Percentiles rank a stretch among this genome's conserved stretches.
Evolutionary conservation across 2,797 vertebrate genomes (phyloP).

Genomic region (Discoglossus pictus): DNA sequence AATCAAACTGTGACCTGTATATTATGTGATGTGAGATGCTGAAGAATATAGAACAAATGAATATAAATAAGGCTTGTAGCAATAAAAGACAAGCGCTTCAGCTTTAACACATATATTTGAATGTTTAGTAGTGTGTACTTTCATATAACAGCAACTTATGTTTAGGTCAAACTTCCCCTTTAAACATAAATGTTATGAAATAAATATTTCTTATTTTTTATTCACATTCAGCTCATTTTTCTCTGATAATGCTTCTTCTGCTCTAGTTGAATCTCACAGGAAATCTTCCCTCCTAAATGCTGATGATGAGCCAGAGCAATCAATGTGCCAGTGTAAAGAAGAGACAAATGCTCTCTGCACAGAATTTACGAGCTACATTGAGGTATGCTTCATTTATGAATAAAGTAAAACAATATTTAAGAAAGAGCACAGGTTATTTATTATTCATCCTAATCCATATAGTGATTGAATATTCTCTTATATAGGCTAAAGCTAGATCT

Average conservation of each 20-base stretch:
- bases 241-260: constrained; percentile 6
- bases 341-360: constrained; percentile 71
- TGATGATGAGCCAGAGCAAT: constrained; percentile 70
- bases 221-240: background rate
- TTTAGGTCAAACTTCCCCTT: no score
- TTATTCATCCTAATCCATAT: background rate
- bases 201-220: background rate
- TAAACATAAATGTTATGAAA: no score
- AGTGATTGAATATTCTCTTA: no score
- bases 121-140: no score
- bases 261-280: constrained; percentile 65
- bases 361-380: constrained; percentile 81
- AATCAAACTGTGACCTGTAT: no score
- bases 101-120: no score
- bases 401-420: background rate
- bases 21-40: no score
- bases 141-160: no score
- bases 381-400: constrained; percentile 70
- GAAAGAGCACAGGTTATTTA: background rate
- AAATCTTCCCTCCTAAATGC: constrained; percentile 55
- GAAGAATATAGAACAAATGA: no score
- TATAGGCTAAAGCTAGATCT: no score
- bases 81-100: no score
- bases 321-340: constrained; percentile 68
- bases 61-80: no score